Base-by-base conservation (phyloP, 2,797 vertebrate genomes). In the Avahi laniger region DNA sequence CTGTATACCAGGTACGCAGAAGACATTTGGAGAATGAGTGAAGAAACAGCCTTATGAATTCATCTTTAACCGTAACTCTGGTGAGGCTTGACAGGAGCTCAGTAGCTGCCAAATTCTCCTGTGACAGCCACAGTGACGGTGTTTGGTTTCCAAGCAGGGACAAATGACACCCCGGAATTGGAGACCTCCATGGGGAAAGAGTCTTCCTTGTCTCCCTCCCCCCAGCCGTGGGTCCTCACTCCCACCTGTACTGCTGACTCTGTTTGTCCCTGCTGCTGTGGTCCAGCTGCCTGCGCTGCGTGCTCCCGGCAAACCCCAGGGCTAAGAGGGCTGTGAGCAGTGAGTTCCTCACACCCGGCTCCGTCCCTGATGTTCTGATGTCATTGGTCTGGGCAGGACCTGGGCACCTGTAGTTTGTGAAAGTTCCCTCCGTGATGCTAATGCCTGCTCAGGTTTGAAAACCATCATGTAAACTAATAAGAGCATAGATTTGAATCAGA, bases 1-100 rank as follows among this genome's bases (percentile, higher is more conserved):
- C 8, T 15, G 20, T 1, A 2, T 1, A 75, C 3, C 0, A 33
- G 65, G 52, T 24, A 3, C 48, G 54, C 24, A 7, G 52, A 59
- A 59, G 65, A 72, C 28, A 24, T 4, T 24, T 61, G 28, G 52
- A 43, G 33, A 46, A 52, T 28, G 35, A 61, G 30, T 13, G 52
- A 75, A 65, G 33, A n/a, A 12, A 22, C 0, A 41, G 69, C 33
- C 57, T 75, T 33, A 28, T 0, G 0, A 18, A 14, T n/a, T 72
- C 82, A 59, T 57, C 94, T 89, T 35, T 84, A 78, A 73, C 50
- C 30, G 33, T 54, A 50, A 35, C 30, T 50, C 57, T 26, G 12
- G 38, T 7, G 26, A 67, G 24, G 28, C 65, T 43, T 30, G 38
- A 50, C 26, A 33, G 14, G 46, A 78, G 61, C 10, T 33, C 35